Evolutionary conservation across 2,797 vertebrate species (phyloP).

Genomic region (Urocyon cinereoargenteus): DNA sequence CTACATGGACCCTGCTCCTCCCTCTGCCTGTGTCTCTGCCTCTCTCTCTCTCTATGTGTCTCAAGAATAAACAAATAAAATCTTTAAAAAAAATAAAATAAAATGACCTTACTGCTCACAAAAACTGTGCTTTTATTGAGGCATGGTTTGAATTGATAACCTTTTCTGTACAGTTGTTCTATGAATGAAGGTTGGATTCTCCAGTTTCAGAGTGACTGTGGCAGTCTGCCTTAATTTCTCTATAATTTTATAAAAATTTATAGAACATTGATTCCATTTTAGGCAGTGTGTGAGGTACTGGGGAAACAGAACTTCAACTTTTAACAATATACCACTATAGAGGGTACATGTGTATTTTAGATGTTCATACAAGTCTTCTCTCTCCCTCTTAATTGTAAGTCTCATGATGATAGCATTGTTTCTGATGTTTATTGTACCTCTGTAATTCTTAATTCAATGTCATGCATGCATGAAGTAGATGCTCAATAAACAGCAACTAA

Average conservation of each 20-base stretch:
- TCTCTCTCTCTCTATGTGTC: no score
- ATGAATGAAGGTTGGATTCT: background rate
- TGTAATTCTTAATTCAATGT: background rate
- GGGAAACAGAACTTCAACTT: background rate
- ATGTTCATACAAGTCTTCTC: background rate
- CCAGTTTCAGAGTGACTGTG: background rate
- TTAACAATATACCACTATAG: background rate
- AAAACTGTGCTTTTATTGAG: background rate
- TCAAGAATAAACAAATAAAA: no score
- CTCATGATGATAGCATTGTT: background rate
- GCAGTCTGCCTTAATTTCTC: background rate
- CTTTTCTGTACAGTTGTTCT: background rate
- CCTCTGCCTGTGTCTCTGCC: no score
- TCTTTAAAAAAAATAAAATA: background rate
- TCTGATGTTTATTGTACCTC: background rate
- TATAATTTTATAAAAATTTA: background rate
- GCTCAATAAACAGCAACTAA: background rate
- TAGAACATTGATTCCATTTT: background rate
- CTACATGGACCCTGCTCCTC: no score
- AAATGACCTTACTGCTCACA: background rate
- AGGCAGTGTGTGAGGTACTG: background rate
- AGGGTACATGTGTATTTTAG: background rate
- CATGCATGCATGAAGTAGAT: background rate
- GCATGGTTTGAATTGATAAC: background rate
- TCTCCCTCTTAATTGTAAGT: background rate